A percentile compares a stretch with the other conserved stretches of the same genome.
phyloP scores from a whole-genome alignment of 2,113 vertebrate species.

The Chloroceryle aenea region DNA sequence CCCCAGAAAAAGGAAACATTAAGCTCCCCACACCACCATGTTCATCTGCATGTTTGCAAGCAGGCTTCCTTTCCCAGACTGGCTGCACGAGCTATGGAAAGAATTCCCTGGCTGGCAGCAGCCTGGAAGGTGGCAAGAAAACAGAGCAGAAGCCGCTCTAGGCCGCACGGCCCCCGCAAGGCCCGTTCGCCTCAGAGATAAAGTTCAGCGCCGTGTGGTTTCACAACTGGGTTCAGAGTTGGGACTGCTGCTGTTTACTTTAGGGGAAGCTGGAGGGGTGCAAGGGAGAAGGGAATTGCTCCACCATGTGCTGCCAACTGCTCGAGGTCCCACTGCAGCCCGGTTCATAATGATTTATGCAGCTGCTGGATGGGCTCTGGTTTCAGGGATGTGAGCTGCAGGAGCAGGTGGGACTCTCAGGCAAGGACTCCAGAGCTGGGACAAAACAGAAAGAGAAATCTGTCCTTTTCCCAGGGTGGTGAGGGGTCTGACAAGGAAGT shows the following conservation, averaged over 20 bases:
- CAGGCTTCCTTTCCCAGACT: not conserved
- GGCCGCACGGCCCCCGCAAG: not conserved
- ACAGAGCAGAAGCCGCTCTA: not conserved
- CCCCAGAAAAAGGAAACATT: not conserved
- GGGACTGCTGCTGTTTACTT: constrained; percentile 53
- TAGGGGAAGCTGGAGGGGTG: not conserved
- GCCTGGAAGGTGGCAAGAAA: not conserved
- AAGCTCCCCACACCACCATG: not conserved
- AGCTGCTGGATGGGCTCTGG: constrained; percentile 55
- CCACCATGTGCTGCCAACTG: constrained; percentile 38
- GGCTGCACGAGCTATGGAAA: not conserved
- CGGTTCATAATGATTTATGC: constrained; percentile 16
- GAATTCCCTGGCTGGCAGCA: constrained; percentile 43
- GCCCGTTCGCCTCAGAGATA: not conserved
- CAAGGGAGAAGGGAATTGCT: not conserved
- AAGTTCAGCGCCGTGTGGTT: not conserved
- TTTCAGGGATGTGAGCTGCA: constrained; percentile 67
- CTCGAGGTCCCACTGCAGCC: not conserved
- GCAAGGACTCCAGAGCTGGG: not conserved
- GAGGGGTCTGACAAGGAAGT: constrained; percentile 9
- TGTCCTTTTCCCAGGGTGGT: not conserved
- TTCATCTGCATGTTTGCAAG: not conserved
- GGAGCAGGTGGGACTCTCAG: constrained; percentile 69
- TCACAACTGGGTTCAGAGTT: constrained; percentile 26
- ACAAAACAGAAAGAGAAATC: constrained; percentile 33